These are phyloP conservation scores for Lycopodina hypogea DNA, from an alignment of 37 sponge, comb jelly and placozoan species.

Conservation along the genomic window DNA sequence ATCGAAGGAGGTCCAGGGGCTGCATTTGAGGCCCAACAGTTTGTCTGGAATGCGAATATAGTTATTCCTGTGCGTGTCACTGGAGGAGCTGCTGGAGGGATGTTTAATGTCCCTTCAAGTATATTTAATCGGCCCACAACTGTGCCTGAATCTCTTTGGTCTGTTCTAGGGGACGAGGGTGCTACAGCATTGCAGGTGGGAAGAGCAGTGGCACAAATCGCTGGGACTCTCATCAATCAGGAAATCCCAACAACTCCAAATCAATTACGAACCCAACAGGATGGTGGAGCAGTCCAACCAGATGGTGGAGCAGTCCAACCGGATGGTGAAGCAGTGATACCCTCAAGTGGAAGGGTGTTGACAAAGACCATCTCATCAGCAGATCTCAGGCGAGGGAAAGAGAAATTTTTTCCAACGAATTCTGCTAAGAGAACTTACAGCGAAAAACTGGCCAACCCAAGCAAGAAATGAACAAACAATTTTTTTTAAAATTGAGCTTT, in stretches of 20 bases:
- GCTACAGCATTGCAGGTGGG: conserved; percentile 53
- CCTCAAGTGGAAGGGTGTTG: too few species aligned
- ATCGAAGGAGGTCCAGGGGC: conserved; percentile 89
- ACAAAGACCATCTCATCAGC: too few species aligned
- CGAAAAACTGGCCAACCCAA: too few species aligned
- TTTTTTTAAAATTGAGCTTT: too few species aligned
- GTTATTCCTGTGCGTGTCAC: conserved; percentile 77
- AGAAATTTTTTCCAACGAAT: too few species aligned
- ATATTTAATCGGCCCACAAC: conserved; percentile 53
- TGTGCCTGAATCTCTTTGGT: conserved; percentile 71
- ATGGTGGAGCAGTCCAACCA: not conserved
- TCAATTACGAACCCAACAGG: not conserved
- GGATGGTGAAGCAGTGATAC: too few species aligned
- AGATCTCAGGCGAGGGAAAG: too few species aligned
- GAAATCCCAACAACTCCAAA: not conserved
- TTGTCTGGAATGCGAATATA: conserved; percentile 72
- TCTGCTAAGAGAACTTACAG: too few species aligned
- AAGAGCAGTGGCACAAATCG: conserved; percentile 43
- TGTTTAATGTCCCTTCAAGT: conserved; percentile 52
- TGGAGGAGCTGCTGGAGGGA: conserved; percentile 84
- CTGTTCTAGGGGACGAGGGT: conserved; percentile 32
- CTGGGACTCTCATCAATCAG: conserved; percentile 13
- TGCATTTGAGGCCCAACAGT: conserved; percentile 86
- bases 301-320: not conserved
- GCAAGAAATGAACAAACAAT: too few species aligned